Evolutionary conservation across 92 coral and sea anemone genomes (phyloP), one percentile per base, ranked within the genome.

Genomic region (Parazoanthus swiftii): DNA sequence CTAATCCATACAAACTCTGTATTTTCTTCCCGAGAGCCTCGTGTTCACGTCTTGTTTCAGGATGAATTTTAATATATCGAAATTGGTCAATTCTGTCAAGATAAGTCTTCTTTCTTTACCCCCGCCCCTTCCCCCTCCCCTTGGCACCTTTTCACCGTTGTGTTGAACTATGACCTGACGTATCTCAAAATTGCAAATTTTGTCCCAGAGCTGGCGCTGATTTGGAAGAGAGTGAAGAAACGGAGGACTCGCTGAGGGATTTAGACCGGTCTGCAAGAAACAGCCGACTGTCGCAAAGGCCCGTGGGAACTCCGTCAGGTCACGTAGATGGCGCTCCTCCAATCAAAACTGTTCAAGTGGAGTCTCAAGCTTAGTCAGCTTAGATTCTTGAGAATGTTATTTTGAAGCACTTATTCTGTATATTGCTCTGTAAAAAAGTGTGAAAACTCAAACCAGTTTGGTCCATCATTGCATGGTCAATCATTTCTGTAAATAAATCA

Each of bases 281-380:
- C 43, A 83, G 86, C 67, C 87, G 66, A 84, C 51, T 70, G 20
- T 84, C 87, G 44, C 87, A 84, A 84, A 71, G 87, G 50, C 79
- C 87, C 29, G 86, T 83, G 65, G 86, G 86, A 70, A 83, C 86
- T 68, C 86, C 86, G 8, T 83, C 86, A 23, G 86, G 86, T 14
- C 86, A 71, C 77, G 78, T 15, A 78, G 86, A 83, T 15, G 16
- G n/a, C 9, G 65, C 38, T 54, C 37, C 87, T 70, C 87, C n/a
- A 44, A 42, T 71, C 79, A 70, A 84, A 8, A 50, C 79, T 36
- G 87, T 84, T 2, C 78, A 70, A 70, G 87, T 84, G 58, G 87
- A 70, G 79, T 70, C 87, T 25, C 71, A 68, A 35, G 26, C 54
- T 67, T 8, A 38, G 20, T 29, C 20, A 82, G 1, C 63, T 44